These are phyloP conservation scores for Fragum sueziense DNA, from an alignment of 2,888 invertebrate species.

Conservation along the genomic window DNA sequence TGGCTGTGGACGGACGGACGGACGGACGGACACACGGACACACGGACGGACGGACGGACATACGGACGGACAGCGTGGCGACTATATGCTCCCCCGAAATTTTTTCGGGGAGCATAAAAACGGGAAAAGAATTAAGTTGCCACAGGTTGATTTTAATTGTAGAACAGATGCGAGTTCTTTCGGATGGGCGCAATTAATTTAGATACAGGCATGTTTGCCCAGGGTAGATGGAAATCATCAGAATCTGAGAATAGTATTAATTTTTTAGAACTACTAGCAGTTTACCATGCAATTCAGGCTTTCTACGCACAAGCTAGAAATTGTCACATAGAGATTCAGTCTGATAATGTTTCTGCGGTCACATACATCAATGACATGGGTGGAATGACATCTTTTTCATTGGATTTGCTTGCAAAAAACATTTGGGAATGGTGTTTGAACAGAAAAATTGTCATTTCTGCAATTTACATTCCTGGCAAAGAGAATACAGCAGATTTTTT, in stretches of 20 bases:
- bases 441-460: constrained; percentile 26
- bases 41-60: too few relatives aligned
- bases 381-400: neutral
- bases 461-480: constrained; percentile 31
- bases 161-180: neutral
- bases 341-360: neutral
- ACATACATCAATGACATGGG: constrained; percentile 17
- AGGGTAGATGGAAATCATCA: neutral
- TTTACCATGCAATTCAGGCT: neutral
- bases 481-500: constrained; percentile 37
- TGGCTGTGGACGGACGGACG: too few relatives aligned
- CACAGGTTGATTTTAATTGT: neutral
- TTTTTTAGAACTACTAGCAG: constrained; percentile 6
- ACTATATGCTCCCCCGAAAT: too few relatives aligned
- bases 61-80: too few relatives aligned
- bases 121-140: neutral
- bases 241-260: constrained; percentile 1
- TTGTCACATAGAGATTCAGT: neutral
- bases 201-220: neutral
- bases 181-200: neutral
- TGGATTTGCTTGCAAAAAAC: constrained; percentile 23
- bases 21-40: too few relatives aligned
- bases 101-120: too few relatives aligned
- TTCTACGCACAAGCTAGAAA: constrained; percentile 1
- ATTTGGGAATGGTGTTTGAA: constrained; percentile 36